phyloP scores from a whole-genome alignment of 2,797 vertebrate species.

The Crax fasciolata region DNA sequence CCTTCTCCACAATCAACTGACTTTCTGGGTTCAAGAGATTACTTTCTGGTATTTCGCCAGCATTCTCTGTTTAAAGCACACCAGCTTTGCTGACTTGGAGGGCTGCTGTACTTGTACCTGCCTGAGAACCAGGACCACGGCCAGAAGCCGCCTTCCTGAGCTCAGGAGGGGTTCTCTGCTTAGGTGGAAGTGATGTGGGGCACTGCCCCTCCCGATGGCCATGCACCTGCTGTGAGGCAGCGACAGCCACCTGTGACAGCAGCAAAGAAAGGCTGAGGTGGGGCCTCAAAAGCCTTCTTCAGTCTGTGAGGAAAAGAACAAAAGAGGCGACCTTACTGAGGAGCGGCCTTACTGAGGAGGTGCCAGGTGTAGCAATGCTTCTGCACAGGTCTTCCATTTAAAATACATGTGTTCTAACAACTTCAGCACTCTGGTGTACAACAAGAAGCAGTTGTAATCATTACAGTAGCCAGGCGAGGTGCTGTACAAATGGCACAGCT shows the following conservation, averaged over 20 bases:
- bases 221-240: neutral
- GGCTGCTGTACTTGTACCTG: neutral
- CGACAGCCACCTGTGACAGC: neutral
- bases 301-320: neutral
- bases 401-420: neutral
- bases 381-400: neutral
- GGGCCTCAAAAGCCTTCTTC: neutral
- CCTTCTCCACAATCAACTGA: neutral
- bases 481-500: neutral
- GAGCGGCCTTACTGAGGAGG: neutral
- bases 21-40: neutral
- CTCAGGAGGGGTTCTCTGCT: neutral
- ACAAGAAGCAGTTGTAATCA: neutral
- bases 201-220: neutral
- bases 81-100: neutral
- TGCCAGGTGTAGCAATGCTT: neutral
- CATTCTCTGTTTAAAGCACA: neutral
- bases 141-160: neutral
- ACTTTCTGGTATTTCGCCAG: neutral
- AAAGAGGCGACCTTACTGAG: accelerated
- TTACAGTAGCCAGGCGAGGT: neutral
- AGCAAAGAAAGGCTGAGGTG: neutral
- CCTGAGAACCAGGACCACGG: neutral
- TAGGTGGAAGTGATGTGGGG: neutral
- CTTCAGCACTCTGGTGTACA: neutral